Percentiles rank a stretch among this genome's conserved stretches.
Evolutionary conservation across 2,888 invertebrate genomes (phyloP).

Genomic region (Aspidapion aeneum): DNA sequence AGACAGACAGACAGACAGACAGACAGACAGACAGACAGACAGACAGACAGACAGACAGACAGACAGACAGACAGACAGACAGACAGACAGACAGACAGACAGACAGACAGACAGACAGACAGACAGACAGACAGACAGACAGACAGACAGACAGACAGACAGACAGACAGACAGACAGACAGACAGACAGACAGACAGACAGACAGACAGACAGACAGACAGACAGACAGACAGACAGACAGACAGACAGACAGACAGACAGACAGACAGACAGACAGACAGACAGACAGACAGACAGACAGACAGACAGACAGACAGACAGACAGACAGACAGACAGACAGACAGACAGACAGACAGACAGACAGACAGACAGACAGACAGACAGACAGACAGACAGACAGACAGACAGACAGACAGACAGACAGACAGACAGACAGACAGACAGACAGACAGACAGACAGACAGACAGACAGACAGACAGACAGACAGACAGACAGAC

Average conservation of each 20-base stretch:
- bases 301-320: slow-evolving; percentile 15
- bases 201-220: slow-evolving; percentile 17
- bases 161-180: too few relatives aligned
- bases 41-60: slow-evolving; percentile 13
- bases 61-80: slow-evolving; percentile 15
- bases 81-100: slow-evolving; percentile 15
- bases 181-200: slow-evolving; percentile 15
- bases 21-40: slow-evolving; percentile 14
- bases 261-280: slow-evolving; percentile 17
- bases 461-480: slow-evolving; percentile 16
- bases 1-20: too few relatives aligned
- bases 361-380: slow-evolving; percentile 16
- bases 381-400: slow-evolving; percentile 17
- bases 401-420: slow-evolving; percentile 17
- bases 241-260: slow-evolving; percentile 15
- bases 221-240: slow-evolving; percentile 15
- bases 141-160: slow-evolving; percentile 16
- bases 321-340: slow-evolving; percentile 17
- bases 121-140: slow-evolving; percentile 12
- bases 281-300: too few relatives aligned
- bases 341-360: slow-evolving; percentile 17
- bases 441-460: slow-evolving; percentile 17
- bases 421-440: slow-evolving; percentile 17
- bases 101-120: slow-evolving; percentile 14
- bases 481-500: too few relatives aligned